Evolutionary conservation across 2,888 invertebrate genomes (phyloP).

Genomic region (Quadroppia sp.): DNA sequence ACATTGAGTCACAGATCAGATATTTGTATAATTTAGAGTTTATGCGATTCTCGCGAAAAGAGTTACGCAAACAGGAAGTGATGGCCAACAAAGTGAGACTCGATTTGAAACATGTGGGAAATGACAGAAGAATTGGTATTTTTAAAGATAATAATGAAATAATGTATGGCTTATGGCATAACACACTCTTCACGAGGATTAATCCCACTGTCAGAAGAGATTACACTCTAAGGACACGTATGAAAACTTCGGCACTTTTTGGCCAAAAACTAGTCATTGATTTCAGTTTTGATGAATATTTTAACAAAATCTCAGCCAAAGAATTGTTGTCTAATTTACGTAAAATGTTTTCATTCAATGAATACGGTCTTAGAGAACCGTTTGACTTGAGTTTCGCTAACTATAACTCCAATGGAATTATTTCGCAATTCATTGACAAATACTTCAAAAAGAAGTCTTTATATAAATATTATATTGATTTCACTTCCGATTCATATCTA

Average conservation of each 20-base stretch:
- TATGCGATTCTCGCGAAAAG: neutral
- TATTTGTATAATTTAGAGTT: neutral
- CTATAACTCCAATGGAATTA: neutral
- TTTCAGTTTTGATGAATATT: slow-evolving; percentile 68
- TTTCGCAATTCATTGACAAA: neutral
- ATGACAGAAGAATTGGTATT: neutral
- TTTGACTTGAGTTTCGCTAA: neutral
- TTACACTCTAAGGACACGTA: too few species aligned
- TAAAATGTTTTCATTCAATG: neutral
- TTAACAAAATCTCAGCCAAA: neutral
- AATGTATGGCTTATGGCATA: slow-evolving; percentile 32
- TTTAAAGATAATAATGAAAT: neutral
- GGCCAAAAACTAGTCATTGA: slow-evolving; percentile 66
- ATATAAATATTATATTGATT: neutral
- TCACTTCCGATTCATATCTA: neutral
- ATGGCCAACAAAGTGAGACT: too few species aligned
- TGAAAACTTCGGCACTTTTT: slow-evolving; percentile 7
- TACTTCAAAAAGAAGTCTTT: neutral
- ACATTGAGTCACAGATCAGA: neutral
- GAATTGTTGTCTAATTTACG: neutral
- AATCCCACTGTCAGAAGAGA: neutral
- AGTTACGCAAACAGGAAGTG: neutral
- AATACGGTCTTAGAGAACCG: neutral
- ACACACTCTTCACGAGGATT: slow-evolving; percentile 24
- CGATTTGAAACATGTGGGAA: too few species aligned